Base-by-base conservation (phyloP, 1,140 invertebrate genomes). In the Zophobas atratus region DNA sequence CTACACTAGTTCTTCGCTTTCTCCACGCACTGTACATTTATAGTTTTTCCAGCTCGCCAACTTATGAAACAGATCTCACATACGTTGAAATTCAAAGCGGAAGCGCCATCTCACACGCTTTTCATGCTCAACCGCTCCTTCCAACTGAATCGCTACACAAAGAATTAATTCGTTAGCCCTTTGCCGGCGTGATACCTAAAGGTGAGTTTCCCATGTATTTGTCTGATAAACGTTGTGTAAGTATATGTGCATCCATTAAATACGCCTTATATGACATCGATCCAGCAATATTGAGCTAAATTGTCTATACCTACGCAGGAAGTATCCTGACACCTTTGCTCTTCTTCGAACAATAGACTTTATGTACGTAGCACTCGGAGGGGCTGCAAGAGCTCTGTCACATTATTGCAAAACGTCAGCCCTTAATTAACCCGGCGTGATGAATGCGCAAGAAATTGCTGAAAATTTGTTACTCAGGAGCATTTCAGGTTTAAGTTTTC, bases 171-270 rank as follows among this genome's bases (percentile, higher is more conserved):
- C 38, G 34, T 60, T 60, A 36, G 8, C 34, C 20, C 56, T 39
- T 60, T n/a, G 56, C 8, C 4, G 56, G 38, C 38, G 36, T 46
- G 8, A 46, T 8, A 46, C 43, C 8, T 46, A 46, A 46, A 46
- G 43, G 43, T 46, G 43, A 46, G 33, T 70, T 43, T 43, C 5
- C 67, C 36, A 38, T 6, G 32, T 43, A 32, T 32, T 70, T 70
- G 67, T 70, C 67, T 0, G 43, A 46, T 46, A 70, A 70, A 8
- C 41, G 35, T 70, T 46, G 36, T 70, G 67, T 70, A 70, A 70
- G 33, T 70, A 70, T 70, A 70, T 70, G 67, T 70, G 67, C 67
- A 70, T 43, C 32, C 67, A 70, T 70, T 41, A 70, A 70, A 43
- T 43, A 70, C 67, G 41, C 67, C 67, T 70, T 70, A 70, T 70